Base-by-base conservation (phyloP, 2,888 invertebrate genomes). In the Tineola bisselliella region DNA sequence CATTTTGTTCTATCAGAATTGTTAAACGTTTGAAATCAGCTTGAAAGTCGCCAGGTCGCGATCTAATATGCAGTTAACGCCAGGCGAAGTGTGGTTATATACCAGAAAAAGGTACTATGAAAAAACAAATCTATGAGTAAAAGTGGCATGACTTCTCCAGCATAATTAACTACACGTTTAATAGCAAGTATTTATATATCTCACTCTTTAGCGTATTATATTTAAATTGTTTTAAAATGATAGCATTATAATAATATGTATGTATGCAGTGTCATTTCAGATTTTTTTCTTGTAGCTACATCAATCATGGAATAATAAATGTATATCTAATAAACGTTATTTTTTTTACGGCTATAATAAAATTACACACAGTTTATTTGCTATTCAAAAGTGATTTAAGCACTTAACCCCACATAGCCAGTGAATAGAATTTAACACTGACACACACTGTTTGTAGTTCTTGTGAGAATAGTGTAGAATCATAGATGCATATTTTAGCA, bases 361-460 rank as follows among this genome's bases (percentile, higher is more conserved):
- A 10, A 25, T n/a, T 25, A 25, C 25, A 4, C 25, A 6, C 25
- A 25, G 25, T 4, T 25, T 25, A 25, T 25, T 25, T 25, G 25
- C 25, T 25, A 25, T 25, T 25, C 25, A 25, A 25, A 25, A 25
- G 10, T 3, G 38, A 38, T 6, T 38, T 38, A 6, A 38, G 38
- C 38, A 38, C 10, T 38, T 38, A n/a, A 38, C 6, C 38, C 10
- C 25, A 25, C 25, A 25, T n/a, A 25, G 25, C 6, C 4, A n/a
- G 10, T 38, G 38, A 38, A 38, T 38, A 67, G 70, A 69, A 74
- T 71, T 72, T 70, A 73, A 70, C 69, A 69, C 68, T 69, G 65
- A 66, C 64, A 59, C 67, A 70, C 74, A 71, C n/a, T 73, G 71
- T 70, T 67, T 69, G 64, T 73, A 74, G 75, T 76, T 76, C 75